Evolutionary conservation across 2,113 vertebrate genomes (phyloP).

Genomic region (Acinonyx jubatus): DNA sequence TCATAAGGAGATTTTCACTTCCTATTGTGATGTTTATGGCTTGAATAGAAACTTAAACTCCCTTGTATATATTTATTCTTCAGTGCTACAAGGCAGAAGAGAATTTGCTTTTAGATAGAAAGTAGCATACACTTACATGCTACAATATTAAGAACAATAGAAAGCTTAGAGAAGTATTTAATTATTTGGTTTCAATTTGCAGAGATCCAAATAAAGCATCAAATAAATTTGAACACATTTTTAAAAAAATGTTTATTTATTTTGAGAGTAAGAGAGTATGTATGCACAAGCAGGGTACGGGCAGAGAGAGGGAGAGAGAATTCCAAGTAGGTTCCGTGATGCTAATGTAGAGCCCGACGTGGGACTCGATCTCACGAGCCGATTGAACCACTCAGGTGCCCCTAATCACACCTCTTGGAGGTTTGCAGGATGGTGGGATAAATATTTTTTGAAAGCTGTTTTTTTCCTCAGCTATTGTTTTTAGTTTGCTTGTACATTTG

Average conservation of each 20-base stretch:
- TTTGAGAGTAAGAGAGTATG: too few relatives aligned
- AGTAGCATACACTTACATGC: not conserved
- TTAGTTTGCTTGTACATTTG: not conserved
- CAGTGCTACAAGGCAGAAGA: not conserved
- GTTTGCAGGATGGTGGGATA: not conserved
- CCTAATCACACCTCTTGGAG: not conserved
- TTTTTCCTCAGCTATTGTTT: not conserved
- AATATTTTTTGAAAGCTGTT: not conserved
- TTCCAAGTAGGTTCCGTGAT: too few relatives aligned
- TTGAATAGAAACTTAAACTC: not conserved
- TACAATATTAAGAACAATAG: not conserved
- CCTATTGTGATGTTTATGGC: not conserved
- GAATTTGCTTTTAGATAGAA: not conserved
- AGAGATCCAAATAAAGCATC: not conserved
- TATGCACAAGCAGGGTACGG: too few relatives aligned
- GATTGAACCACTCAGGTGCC: too few relatives aligned
- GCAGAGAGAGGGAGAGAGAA: too few relatives aligned
- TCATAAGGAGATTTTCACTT: not conserved
- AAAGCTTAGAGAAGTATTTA: not conserved
- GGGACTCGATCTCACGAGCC: too few relatives aligned
- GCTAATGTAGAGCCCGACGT: too few relatives aligned
- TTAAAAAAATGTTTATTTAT: too few relatives aligned
- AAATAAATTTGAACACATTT: not conserved
- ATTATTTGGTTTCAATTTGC: not conserved
- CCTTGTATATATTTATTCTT: not conserved